A percentile compares a stretch with the other conserved stretches of the same genome.
Evolutionary conservation across 2,888 invertebrate genomes (phyloP).

Genomic region (Ctenicera cuprea): DNA sequence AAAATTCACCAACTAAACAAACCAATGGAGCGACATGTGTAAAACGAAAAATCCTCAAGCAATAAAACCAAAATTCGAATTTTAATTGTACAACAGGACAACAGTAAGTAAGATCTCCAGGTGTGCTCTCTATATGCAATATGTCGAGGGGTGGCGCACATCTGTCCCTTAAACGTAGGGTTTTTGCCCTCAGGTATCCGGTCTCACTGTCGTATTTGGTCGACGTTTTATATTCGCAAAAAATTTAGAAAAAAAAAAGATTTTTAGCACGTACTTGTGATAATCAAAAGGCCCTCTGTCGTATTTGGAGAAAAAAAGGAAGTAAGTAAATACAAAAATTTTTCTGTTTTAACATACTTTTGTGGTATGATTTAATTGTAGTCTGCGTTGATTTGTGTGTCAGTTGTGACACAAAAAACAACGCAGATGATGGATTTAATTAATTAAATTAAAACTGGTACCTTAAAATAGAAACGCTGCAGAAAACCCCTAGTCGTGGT

Average conservation of each 20-base stretch:
- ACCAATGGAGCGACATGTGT: not conserved
- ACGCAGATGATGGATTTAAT: too few relatives aligned
- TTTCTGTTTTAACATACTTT: too few relatives aligned
- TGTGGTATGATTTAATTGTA: too few relatives aligned
- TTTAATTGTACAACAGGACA: constrained; percentile 28
- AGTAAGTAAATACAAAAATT: too few relatives aligned
- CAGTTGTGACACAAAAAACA: too few relatives aligned
- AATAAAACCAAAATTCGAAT: constrained; percentile 33
- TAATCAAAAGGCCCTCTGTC: too few relatives aligned
- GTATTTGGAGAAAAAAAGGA: too few relatives aligned
- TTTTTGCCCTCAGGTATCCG: constrained; percentile 59
- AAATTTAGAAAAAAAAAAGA: not conserved
- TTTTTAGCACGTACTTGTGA: not conserved
- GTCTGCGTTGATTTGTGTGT: too few relatives aligned
- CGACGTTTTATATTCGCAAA: not conserved
- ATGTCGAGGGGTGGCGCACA: constrained; percentile 61
- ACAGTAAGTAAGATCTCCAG: constrained; percentile 47
- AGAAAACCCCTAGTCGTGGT: too few relatives aligned
- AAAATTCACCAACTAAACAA: not conserved
- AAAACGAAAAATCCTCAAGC: constrained; percentile 37
- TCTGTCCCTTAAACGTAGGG: constrained; percentile 56
- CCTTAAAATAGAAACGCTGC: too few relatives aligned
- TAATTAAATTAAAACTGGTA: too few relatives aligned
- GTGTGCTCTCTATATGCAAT: constrained; percentile 61
- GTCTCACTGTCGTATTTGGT: constrained; percentile 40